Base-by-base conservation (phyloP, 2,888 invertebrate species). In the Epinotia bilunana region DNA sequence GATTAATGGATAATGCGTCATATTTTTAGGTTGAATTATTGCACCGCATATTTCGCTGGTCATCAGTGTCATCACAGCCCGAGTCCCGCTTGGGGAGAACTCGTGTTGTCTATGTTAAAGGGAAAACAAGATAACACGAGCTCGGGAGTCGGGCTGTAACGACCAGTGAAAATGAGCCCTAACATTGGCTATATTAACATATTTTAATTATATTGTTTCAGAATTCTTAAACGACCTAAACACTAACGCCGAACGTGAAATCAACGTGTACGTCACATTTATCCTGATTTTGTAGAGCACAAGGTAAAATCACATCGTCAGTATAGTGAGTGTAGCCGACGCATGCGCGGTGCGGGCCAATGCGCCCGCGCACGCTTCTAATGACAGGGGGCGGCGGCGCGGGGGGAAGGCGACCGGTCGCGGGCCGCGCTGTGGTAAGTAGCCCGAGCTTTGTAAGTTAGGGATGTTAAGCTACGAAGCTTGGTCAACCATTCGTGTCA, bases 331-430 rank as follows among this genome's bases (percentile, higher is more conserved):
- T 84, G 84, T 83, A 83, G 86, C 83, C 83, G 85, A 83, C 82
- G 86, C 87, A 83, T 84, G 87, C 87, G 80, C 79, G 74, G 84
- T 81, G 88, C 89, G 91, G 92, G 93, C 92, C 93, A 92, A 90
- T 92, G 93, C 92, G 93, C 92, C 87, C 88, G 92, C 91, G 92
- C 84, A 82, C 82, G 81, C 91, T 91, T 92, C 93, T 93, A 93
- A 93, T 91, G 91, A 90, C 90, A 87, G 88, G 85, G 87, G 81
- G 80, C 81, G 77, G 79, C 79, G 80, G 80, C 75, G 83, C 77
- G 84, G 83, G 86, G 83, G 81, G 83, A 82, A 87, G 81, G 83
- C 83, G 85, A 90, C 91, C 92, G 91, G 93, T 91, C 87, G 86
- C 77, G 76, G 78, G 81, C 77, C 79, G 88, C 86, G 69, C 70